Evolutionary conservation across 2,888 invertebrate species (phyloP).

Genomic region (Rhamphomyia laevipes): DNA sequence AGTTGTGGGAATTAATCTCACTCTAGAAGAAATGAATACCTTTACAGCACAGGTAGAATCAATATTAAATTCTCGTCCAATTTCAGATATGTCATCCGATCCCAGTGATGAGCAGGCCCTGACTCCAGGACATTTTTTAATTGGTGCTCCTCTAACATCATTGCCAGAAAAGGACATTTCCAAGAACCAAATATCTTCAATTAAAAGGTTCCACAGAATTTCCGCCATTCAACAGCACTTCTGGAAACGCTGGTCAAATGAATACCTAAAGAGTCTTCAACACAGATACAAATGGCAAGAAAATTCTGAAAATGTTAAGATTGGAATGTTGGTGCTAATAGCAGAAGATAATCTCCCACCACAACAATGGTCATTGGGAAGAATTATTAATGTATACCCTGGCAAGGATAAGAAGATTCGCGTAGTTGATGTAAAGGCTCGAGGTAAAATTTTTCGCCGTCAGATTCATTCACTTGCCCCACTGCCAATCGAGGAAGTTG

Average conservation of each 20-base stretch:
- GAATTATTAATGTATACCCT: no score
- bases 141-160: not conserved
- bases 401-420: no score
- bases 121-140: not conserved
- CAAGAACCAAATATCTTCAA: no score
- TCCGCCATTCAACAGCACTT: no score
- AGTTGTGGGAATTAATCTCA: not conserved
- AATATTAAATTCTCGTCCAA: not conserved
- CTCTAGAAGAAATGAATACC: not conserved
- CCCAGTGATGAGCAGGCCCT: not conserved
- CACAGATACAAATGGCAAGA: not conserved
- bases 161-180: not conserved
- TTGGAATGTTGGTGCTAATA: no score
- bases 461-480: no score
- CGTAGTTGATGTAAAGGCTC: no score
- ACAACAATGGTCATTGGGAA: no score
- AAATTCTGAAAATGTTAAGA: no score
- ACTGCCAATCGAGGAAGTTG: not conserved
- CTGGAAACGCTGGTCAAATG: not conserved
- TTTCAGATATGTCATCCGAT: not conserved
- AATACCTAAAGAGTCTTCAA: not conserved
- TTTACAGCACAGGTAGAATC: not conserved
- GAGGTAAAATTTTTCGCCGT: no score
- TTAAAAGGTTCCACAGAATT: no score
- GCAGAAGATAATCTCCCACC: no score